A percentile compares a stretch with the other conserved stretches of the same genome.
These are phyloP conservation scores for Eucera pruinosa DNA, from an alignment of 2,888 invertebrate species.

Conservation along the genomic window DNA sequence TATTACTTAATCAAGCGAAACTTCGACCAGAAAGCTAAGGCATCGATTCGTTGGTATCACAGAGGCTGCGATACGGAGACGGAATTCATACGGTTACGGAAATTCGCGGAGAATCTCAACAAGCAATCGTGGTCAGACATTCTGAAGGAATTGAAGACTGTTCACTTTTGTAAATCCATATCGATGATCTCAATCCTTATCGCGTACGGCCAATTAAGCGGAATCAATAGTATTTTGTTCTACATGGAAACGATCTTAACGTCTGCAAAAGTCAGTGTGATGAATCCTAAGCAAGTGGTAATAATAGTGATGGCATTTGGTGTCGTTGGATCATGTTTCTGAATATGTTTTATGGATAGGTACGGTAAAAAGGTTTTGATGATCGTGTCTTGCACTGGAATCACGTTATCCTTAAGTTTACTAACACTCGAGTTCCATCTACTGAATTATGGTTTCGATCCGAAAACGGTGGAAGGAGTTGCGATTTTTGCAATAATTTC, in stretches of 20 bases:
- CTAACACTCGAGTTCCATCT: conserved; percentile 73
- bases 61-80: conserved; percentile 66
- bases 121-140: conserved; percentile 34
- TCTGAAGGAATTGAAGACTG: conserved; percentile 59
- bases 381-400: conserved; percentile 65
- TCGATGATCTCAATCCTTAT: conserved; percentile 71
- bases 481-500: conserved; percentile 68
- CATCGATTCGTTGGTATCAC: conserved; percentile 76
- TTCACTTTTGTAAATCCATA: conserved; percentile 69
- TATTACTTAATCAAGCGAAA: conserved; percentile 71
- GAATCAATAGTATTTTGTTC: conserved; percentile 74
- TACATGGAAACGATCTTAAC: conserved; percentile 79
- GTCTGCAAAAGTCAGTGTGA: conserved; percentile 66
- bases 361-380: conserved; percentile 76
- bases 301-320: conserved; percentile 74
- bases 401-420: conserved; percentile 57
- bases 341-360: conserved; percentile 76
- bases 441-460: conserved; percentile 64
- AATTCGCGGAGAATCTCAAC: conserved; percentile 69
- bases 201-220: conserved; percentile 76
- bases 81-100: conserved; percentile 70
- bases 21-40: conserved; percentile 67
- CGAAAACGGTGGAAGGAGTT: conserved; percentile 69
- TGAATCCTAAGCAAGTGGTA: conserved; percentile 74
- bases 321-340: conserved; percentile 69